A percentile compares a stretch with the other conserved stretches of the same genome.
phyloP scores from a whole-genome alignment of 2,113 vertebrate genomes.

The Nannobrachium achirus region DNA sequence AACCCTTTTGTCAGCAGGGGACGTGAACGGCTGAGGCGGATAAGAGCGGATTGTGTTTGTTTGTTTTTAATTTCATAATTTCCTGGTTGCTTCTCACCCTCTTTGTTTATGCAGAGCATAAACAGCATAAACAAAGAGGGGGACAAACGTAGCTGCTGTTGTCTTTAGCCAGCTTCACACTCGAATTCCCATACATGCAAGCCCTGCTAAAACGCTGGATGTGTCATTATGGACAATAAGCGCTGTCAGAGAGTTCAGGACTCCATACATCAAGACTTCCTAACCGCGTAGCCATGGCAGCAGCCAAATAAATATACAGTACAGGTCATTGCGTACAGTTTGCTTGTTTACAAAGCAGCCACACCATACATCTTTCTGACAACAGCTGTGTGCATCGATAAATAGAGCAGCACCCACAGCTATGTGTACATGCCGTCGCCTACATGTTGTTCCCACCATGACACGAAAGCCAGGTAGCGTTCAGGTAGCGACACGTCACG shows the following conservation, averaged over 20 bases:
- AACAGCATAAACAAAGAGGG: too few species aligned
- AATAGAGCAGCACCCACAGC: conserved; percentile 44
- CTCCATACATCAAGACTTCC: conserved; percentile 40
- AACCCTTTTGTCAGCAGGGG: too few species aligned
- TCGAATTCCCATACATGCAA: conserved; percentile 42
- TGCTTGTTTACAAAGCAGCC: conserved; percentile 53
- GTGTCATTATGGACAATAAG: conserved; percentile 54
- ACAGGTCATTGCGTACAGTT: conserved; percentile 41
- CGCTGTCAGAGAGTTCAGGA: conserved; percentile 31
- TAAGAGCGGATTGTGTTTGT: background rate
- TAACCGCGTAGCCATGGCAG: conserved; percentile 63
- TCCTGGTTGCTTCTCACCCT: conserved; percentile 15
- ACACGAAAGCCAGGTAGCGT: background rate
- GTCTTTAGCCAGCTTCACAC: conserved; percentile 50
- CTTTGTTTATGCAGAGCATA: conserved; percentile 20
- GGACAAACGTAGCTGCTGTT: conserved; percentile 45
- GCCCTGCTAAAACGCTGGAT: conserved; percentile 36
- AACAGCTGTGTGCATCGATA: conserved; percentile 59
- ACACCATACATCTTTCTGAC: conserved; percentile 64
- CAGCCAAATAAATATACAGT: conserved; percentile 70
- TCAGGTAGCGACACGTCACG: too few species aligned
- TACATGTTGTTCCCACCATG: conserved; percentile 35
- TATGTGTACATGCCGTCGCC: conserved; percentile 22
- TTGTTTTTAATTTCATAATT: conserved; percentile 28
- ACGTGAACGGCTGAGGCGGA: background rate